Base-by-base conservation (phyloP, 2,888 invertebrate genomes). In the Ochropacha duplaris region DNA sequence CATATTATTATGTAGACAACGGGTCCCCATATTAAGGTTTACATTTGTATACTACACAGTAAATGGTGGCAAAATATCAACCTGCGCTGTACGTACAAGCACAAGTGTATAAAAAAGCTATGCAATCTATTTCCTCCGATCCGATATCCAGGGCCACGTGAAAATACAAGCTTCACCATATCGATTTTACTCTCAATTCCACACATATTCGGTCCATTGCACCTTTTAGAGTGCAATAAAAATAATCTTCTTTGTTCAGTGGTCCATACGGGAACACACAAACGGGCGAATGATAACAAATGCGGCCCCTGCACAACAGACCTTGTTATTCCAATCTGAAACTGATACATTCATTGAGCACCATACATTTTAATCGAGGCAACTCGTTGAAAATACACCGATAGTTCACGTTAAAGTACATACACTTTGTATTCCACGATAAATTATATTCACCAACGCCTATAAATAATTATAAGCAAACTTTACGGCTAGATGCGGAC, bases 201-300 rank as follows among this genome's bases (percentile, higher is more conserved):
- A 82, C 82, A 81, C 84, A 82, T 83, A 81, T 84, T 81, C 84
- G 83, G 86, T 83, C 82, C 76, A 80, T 71, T 88, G 88, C 87
- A 86, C 88, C 84, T 87, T 88, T 87, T 82, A 80, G 79, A 78
- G 83, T 81, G 85, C 89, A 90, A 88, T 90, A 89, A 90, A 90
- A 91, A 90, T 90, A 90, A 90, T 91, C 88, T 86, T 83, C 88
- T 88, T 88, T 90, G 86, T 87, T 76, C 86, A 83, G 66, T 72
- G 79, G 79, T 71, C 85, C 84, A 79, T 76, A 70, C 66, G 74
- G 66, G 74, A n/a, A n/a, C 75, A 79, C 73, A 84, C 78, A 79
- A 79, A 80, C 81, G 72, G 71, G 65, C 72, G 73, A 73, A 75
- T 76, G 78, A 83, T 82, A 86, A 83, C 86, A 86, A 82, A 83